Conservation (phyloP, 2,797 vertebrate species). For the Acipenser oxyrinchus region DNA sequence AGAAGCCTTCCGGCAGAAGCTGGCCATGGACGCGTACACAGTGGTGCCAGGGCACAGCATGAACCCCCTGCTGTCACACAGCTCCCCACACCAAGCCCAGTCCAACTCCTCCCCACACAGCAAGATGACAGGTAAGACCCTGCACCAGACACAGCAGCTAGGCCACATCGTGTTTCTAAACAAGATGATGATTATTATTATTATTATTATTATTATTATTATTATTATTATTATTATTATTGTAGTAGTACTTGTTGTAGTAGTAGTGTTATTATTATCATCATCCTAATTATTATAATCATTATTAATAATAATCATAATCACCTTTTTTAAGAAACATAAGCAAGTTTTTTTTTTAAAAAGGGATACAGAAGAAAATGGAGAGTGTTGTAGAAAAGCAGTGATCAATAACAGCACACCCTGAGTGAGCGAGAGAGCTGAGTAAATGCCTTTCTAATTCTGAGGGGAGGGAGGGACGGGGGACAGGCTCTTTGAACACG, state of each 20-base stretch:
- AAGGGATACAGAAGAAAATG: slow-evolving; percentile 20
- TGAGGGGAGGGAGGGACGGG: slow-evolving; percentile 22
- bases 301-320: too few relatives aligned
- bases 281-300: too few relatives aligned
- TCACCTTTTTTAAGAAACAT: too few relatives aligned
- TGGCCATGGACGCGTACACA: slow-evolving; percentile 89
- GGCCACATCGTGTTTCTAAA: neutral
- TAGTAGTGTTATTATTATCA: too few relatives aligned
- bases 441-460: slow-evolving; percentile 71
- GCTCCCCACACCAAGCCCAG: slow-evolving; percentile 84
- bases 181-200: too few relatives aligned
- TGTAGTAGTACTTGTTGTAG: too few relatives aligned
- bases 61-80: slow-evolving; percentile 78
- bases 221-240: too few relatives aligned
- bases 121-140: slow-evolving; percentile 68
- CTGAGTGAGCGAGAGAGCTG: slow-evolving; percentile 52
- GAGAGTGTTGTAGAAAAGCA: slow-evolving; percentile 34
- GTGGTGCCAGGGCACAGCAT: slow-evolving; percentile 69
- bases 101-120: slow-evolving; percentile 79
- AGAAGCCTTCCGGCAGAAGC: slow-evolving; percentile 92
- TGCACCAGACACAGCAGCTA: fast-evolving
- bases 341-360: too few relatives aligned
- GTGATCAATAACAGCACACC: slow-evolving; percentile 40
- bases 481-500: slow-evolving; percentile 61
- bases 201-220: too few relatives aligned